Evolutionary conservation across 2,888 invertebrate species (phyloP).

Genomic region (Boloria euphrosyne): DNA sequence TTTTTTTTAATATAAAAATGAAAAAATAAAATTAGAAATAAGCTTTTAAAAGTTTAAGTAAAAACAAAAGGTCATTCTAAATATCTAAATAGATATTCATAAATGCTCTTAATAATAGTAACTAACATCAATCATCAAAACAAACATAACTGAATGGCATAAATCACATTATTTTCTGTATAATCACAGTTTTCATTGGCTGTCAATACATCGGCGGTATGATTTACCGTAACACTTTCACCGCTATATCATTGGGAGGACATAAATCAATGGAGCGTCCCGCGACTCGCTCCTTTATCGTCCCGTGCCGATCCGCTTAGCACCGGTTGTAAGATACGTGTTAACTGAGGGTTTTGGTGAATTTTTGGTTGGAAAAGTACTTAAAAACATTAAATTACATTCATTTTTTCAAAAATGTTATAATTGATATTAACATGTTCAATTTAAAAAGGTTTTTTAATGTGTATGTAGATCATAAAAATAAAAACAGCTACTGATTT

Average conservation of each 20-base stretch:
- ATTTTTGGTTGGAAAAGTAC: not conserved
- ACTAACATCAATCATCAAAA: slow-evolving; percentile 31
- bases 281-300: slow-evolving; percentile 26
- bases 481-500: too few relatives aligned
- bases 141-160: slow-evolving; percentile 40
- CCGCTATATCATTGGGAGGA: slow-evolving; percentile 54
- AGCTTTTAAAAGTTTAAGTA: not conserved
- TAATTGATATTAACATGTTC: too few relatives aligned
- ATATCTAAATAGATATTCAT: not conserved
- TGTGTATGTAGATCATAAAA: too few relatives aligned
- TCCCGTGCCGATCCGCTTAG: slow-evolving; percentile 19
- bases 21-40: too few relatives aligned
- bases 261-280: slow-evolving; percentile 72
- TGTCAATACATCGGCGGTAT: slow-evolving; percentile 74
- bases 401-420: too few relatives aligned
- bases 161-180: slow-evolving; percentile 58
- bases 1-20: too few relatives aligned
- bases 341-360: slow-evolving; percentile 14
- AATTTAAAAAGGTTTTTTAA: too few relatives aligned
- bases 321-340: slow-evolving; percentile 31
- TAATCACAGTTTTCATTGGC: slow-evolving; percentile 70
- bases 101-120: not conserved
- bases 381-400: too few relatives aligned
- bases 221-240: slow-evolving; percentile 76
- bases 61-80: not conserved